These are phyloP conservation scores for Boloria euphrosyne DNA, from an alignment of 2,888 invertebrate species.

Conservation along the genomic window DNA sequence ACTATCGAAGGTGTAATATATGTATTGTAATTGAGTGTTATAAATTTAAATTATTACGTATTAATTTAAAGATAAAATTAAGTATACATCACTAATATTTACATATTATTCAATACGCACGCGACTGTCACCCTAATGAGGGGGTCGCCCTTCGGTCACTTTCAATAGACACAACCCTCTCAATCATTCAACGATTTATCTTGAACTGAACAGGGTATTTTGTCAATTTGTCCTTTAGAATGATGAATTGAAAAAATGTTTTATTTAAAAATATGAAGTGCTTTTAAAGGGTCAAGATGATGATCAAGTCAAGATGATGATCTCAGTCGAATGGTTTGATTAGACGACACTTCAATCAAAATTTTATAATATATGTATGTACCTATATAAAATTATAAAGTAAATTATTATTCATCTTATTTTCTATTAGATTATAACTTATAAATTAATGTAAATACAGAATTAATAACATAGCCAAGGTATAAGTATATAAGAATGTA, in stretches of 20 bases:
- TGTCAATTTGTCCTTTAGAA: conserved; percentile 39
- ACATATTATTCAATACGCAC: conserved; percentile 54
- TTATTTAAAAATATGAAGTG: conserved; percentile 23
- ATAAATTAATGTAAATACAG: background rate
- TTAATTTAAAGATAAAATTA: background rate
- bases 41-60: no score
- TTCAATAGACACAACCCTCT: conserved; percentile 59
- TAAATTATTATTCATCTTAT: background rate
- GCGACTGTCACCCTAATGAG: conserved; percentile 62
- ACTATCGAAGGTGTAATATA: no score
- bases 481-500: no score
- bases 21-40: no score
- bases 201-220: conserved; percentile 43
- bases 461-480: background rate
- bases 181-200: conserved; percentile 65
- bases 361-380: background rate
- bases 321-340: background rate
- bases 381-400: background rate
- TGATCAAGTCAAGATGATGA: background rate
- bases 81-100: conserved; percentile 29
- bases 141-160: conserved; percentile 65
- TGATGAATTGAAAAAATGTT: conserved; percentile 26
- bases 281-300: conserved; percentile 1
- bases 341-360: background rate
- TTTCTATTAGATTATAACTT: background rate